phyloP scores from a whole-genome alignment of 1,140 invertebrate species.

The Archivesica marissinica region DNA sequence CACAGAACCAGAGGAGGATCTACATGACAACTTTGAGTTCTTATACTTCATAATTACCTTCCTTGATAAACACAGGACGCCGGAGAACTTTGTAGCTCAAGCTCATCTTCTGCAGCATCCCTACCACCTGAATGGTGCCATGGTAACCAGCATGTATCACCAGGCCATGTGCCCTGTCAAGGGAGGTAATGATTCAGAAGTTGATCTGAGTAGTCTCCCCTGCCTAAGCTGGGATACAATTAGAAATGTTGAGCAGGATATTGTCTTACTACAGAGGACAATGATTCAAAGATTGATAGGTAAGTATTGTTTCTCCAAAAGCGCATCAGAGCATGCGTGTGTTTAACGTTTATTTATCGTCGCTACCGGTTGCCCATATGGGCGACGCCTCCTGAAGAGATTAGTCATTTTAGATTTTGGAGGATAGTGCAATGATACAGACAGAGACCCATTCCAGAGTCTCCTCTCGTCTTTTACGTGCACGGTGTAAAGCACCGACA shows the following conservation, averaged over 20 bases:
- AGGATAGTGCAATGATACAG: no score
- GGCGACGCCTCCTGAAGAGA: no score
- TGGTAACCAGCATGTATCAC: constrained; percentile 29
- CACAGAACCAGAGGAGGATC: constrained; percentile 56
- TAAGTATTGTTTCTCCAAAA: no score
- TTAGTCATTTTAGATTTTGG: no score
- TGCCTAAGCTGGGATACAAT: constrained; percentile 31
- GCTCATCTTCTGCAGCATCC: constrained; percentile 46
- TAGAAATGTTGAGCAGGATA: constrained; percentile 32
- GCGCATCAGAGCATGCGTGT: no score
- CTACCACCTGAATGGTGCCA: constrained; percentile 40
- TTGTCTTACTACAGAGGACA: constrained; percentile 26
- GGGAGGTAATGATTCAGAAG: constrained; percentile 1
- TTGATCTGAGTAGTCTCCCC: constrained; percentile 46
- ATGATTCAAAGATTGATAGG: constrained; percentile 36
- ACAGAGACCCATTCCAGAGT: no score
- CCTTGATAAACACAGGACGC: constrained; percentile 17
- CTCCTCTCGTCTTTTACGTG: no score
- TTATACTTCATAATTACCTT: constrained; percentile 55
- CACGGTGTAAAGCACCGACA: no score
- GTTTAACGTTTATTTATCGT: no score
- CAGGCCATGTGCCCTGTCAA: not conserved
- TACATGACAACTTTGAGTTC: constrained; percentile 57
- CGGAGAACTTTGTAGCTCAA: constrained; percentile 41
- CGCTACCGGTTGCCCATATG: no score